These are phyloP conservation scores for Smutsia temminckii DNA, from an alignment of 2,797 vertebrate genomes.

Conservation along the genomic window DNA sequence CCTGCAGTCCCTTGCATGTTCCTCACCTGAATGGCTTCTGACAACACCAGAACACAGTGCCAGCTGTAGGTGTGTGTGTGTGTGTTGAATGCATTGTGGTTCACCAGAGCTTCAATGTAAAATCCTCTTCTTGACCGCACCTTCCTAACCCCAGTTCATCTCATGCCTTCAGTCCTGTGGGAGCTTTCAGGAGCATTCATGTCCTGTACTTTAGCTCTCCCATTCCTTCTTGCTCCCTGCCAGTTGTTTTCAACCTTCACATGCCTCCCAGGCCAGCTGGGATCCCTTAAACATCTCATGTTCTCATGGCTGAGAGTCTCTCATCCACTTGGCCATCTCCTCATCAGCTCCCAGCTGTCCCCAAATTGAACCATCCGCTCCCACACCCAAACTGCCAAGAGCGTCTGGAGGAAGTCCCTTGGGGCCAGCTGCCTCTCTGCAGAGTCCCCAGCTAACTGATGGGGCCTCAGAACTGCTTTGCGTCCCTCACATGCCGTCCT, in stretches of 20 bases:
- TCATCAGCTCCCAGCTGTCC: slow-evolving; percentile 14
- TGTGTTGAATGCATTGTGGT: not conserved
- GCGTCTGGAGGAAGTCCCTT: not conserved
- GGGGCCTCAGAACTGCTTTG: not conserved
- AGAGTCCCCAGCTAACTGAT: not conserved
- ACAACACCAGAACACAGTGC: not conserved
- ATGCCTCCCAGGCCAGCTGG: not conserved
- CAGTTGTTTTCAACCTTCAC: not conserved
- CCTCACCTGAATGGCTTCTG: not conserved
- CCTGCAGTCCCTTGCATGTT: too few species aligned
- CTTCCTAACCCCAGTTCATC: not conserved
- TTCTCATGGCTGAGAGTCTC: not conserved
- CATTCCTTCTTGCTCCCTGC: not conserved
- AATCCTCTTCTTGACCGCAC: not conserved
- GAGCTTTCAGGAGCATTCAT: not conserved
- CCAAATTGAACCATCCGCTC: not conserved
- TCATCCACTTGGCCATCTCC: not conserved
- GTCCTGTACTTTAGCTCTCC: not conserved
- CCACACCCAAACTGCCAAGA: not conserved
- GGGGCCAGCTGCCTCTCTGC: not conserved
- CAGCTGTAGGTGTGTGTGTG: not conserved
- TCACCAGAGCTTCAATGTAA: not conserved
- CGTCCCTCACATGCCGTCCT: not conserved
- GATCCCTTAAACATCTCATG: not conserved
- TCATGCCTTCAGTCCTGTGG: not conserved